Conservation (phyloP, 2,113 vertebrate genomes). For the Centropus bengalensis region DNA sequence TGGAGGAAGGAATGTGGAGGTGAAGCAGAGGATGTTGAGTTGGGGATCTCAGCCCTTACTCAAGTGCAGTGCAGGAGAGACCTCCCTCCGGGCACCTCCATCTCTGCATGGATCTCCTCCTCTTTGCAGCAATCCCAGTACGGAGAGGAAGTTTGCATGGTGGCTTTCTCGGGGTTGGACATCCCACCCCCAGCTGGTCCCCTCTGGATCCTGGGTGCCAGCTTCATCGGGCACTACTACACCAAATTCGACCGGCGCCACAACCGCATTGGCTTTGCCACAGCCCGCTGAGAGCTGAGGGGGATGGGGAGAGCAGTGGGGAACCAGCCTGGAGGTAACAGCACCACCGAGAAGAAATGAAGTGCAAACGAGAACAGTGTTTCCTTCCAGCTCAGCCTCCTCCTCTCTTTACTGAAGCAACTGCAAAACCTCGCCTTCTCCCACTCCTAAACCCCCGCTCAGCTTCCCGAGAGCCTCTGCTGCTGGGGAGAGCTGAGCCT, state of each 20-base stretch:
- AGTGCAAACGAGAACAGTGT: neutral
- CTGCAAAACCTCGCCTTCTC: neutral
- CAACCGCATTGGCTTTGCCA: constrained; percentile 93
- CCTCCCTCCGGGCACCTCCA: neutral
- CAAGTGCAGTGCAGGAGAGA: fast-evolving
- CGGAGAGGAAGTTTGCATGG: constrained; percentile 83
- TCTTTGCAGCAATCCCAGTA: constrained; percentile 83
- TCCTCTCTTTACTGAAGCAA: neutral
- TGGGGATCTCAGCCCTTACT: neutral
- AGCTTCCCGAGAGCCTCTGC: neutral
- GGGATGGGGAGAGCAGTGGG: fast-evolving
- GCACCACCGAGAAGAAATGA: neutral
- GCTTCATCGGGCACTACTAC: constrained; percentile 95
- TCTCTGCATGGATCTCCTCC: neutral
- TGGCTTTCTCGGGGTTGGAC: constrained; percentile 89
- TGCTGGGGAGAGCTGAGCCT: neutral
- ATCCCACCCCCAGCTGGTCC: constrained; percentile 91
- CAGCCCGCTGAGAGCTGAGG: constrained; percentile 77
- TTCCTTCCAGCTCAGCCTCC: constrained; percentile 10
- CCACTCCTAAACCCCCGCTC: constrained; percentile 8
- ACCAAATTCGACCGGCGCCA: constrained; percentile 92
- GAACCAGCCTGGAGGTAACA: neutral
- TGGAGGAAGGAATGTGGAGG: fast-evolving
- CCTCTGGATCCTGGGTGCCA: constrained; percentile 93
- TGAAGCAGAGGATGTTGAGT: neutral